Evolutionary conservation across 2,888 invertebrate genomes (phyloP).

Genomic region (Euclidia mi): DNA sequence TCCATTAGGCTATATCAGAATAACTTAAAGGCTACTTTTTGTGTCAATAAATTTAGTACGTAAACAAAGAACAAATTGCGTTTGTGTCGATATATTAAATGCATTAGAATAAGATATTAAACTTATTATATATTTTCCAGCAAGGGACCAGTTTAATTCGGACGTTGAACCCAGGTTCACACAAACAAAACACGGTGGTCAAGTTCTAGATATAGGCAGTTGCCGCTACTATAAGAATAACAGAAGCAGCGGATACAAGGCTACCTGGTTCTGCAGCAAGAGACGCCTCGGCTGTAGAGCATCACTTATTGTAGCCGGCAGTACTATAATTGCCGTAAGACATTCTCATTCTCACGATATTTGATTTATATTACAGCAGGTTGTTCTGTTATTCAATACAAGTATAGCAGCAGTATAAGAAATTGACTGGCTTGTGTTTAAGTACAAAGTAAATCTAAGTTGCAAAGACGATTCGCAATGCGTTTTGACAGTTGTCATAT

Average conservation of each 20-base stretch:
- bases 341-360: constrained; percentile 54
- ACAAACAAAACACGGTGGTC: constrained; percentile 29
- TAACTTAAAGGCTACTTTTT: too few species aligned
- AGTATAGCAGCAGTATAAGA: too few species aligned
- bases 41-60: too few species aligned
- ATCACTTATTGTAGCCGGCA: constrained; percentile 55
- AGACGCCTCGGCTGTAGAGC: constrained; percentile 58
- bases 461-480: too few species aligned
- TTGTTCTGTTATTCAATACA: neutral
- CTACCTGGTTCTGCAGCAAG: constrained; percentile 42
- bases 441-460: too few species aligned
- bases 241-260: constrained; percentile 42
- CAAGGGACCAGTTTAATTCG: neutral
- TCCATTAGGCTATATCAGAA: too few species aligned
- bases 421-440: too few species aligned
- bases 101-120: too few species aligned
- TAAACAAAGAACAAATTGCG: too few species aligned
- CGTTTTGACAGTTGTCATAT: too few species aligned
- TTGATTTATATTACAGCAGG: constrained; percentile 7
- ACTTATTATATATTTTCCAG: too few species aligned
- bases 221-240: constrained; percentile 46
- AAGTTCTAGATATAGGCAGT: constrained; percentile 33
- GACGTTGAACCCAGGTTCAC: constrained; percentile 16
- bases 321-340: constrained; percentile 29
- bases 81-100: too few species aligned